phyloP scores from a whole-genome alignment of 2,888 invertebrate genomes.

The Diadegma fenestrale region DNA sequence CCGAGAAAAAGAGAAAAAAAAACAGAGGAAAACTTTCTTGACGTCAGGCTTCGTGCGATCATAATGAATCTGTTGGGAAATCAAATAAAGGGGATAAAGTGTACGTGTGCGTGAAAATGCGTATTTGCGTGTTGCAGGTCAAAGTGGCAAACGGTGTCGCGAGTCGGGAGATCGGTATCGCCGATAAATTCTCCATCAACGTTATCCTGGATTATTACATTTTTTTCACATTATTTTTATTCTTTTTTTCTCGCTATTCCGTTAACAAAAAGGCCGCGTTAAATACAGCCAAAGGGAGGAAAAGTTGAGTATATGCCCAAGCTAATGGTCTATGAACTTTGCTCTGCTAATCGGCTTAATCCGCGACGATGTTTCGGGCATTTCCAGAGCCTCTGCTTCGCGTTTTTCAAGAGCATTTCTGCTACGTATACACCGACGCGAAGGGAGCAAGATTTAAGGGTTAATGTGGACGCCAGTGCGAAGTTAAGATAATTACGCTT shows the following conservation, averaged over 20 bases:
- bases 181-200: conserved; percentile 62
- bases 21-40: not conserved
- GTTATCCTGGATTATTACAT: conserved; percentile 23
- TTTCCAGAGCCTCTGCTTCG: conserved; percentile 13
- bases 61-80: conserved; percentile 55
- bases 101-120: conserved; percentile 62
- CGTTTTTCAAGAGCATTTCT: conserved; percentile 52
- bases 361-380: conserved; percentile 10
- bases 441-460: not conserved
- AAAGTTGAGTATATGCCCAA: not conserved
- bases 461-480: not conserved
- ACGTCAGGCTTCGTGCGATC: conserved; percentile 51
- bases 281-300: not conserved
- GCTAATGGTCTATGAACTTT: not conserved
- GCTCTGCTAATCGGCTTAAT: conserved; percentile 21
- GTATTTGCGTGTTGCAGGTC: conserved; percentile 61
- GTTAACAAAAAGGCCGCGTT: conserved; percentile 14
- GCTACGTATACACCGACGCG: conserved; percentile 6
- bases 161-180: conserved; percentile 65
- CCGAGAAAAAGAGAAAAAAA: conserved; percentile 11
- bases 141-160: conserved; percentile 68
- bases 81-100: conserved; percentile 25
- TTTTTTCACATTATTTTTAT: not conserved
- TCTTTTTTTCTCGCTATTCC: conserved; percentile 9
- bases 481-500: conserved; percentile 27